Percentiles rank a stretch among this genome's conserved stretches.
Conservation (phyloP, 2,888 invertebrate species). For the Lasioglossum marginatum region DNA sequence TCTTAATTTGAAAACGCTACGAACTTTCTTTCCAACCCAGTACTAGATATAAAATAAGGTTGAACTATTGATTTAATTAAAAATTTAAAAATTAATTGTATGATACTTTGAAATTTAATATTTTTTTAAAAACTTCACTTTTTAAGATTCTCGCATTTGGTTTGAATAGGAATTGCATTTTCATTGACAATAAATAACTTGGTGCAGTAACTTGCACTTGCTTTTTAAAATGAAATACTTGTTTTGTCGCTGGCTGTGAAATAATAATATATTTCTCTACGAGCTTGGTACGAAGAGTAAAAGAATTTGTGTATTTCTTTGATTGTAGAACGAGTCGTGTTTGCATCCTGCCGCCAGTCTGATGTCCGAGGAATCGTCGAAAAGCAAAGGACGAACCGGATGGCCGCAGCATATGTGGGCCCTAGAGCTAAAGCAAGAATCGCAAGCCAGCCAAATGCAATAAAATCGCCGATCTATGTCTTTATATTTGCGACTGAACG, state of each 20-base stretch:
- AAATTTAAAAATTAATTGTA: too few species aligned
- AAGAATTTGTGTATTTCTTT: neutral
- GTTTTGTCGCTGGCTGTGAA: neutral
- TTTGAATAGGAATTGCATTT: too few species aligned
- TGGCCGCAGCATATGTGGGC: constrained; percentile 99
- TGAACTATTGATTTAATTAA: too few species aligned
- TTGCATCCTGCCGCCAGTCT: constrained; percentile 74
- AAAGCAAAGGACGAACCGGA: constrained; percentile 95
- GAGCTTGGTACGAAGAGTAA: neutral
- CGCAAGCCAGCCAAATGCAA: constrained; percentile 77
- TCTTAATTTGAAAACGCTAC: too few species aligned
- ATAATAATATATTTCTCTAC: neutral
- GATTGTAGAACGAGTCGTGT: constrained; percentile 80
- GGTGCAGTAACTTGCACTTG: too few species aligned
- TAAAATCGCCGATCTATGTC: constrained; percentile 55
- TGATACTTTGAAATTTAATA: too few species aligned
- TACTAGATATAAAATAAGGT: too few species aligned
- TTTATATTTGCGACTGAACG: constrained; percentile 25
- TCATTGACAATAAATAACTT: too few species aligned
- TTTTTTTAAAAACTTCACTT: too few species aligned
- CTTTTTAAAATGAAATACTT: too few species aligned
- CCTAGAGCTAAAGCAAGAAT: constrained; percentile 91
- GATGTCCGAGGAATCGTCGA: constrained; percentile 80
- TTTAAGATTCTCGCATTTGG: too few species aligned
- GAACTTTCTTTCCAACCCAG: too few species aligned